Percentiles rank a stretch among this genome's conserved stretches.
Evolutionary conservation across 2,888 invertebrate genomes (phyloP).

Genomic region (Steromphala cineraria): DNA sequence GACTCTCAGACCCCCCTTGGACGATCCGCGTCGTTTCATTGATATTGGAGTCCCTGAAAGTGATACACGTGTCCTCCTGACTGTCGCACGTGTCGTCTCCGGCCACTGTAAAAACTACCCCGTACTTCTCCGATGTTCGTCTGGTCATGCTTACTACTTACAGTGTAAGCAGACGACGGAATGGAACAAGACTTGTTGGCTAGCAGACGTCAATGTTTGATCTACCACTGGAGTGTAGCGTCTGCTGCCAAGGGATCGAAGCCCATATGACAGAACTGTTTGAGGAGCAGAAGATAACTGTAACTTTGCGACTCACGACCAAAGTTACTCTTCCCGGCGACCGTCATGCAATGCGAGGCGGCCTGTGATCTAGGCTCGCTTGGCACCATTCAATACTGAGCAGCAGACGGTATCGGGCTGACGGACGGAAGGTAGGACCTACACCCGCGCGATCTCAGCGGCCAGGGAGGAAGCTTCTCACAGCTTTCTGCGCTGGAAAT

Average conservation of each 20-base stretch:
- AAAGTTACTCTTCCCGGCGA: constrained; percentile 4
- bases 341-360: background rate
- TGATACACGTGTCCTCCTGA: background rate
- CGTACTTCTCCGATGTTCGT: constrained; percentile 8
- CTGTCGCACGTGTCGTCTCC: constrained; percentile 6
- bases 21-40: background rate
- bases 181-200: background rate
- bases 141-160: background rate
- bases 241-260: background rate
- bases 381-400: constrained; percentile 6
- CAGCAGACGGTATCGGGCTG: background rate
- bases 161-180: background rate
- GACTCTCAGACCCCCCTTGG: background rate
- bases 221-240: background rate
- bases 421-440: background rate
- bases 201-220: constrained; percentile 10
- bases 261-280: constrained; percentile 8
- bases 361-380: background rate
- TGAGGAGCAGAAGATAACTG: constrained; percentile 4
- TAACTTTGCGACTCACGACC: constrained; percentile 8
- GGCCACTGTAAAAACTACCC: constrained; percentile 15
- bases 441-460: constrained; percentile 1
- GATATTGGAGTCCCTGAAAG: background rate
- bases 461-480: background rate
- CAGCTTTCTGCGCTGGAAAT: background rate